These are phyloP conservation scores for Heliconius aoede DNA, from an alignment of 2,888 invertebrate species.

Conservation along the genomic window DNA sequence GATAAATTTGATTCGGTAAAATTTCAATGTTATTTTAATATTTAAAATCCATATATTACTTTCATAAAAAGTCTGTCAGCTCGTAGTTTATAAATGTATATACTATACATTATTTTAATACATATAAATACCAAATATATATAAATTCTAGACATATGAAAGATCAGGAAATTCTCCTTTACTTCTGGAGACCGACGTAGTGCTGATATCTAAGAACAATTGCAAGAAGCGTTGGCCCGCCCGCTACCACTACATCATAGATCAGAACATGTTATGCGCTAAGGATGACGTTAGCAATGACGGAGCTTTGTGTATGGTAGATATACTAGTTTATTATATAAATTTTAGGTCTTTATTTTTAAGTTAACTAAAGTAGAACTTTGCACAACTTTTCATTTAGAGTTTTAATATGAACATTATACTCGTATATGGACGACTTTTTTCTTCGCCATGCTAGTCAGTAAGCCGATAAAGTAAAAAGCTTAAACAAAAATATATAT, in stretches of 20 bases:
- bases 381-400: too few species aligned
- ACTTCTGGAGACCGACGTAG: constrained; percentile 63
- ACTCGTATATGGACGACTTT: too few species aligned
- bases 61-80: too few species aligned
- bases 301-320: constrained; percentile 58
- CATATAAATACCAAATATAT: too few species aligned
- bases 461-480: too few species aligned
- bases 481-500: too few species aligned
- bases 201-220: constrained; percentile 58
- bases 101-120: too few species aligned
- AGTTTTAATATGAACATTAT: too few species aligned
- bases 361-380: too few species aligned
- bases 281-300: constrained; percentile 60
- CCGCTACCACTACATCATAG: constrained; percentile 70
- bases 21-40: constrained; percentile 7
- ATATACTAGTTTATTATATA: neutral
- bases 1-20: constrained; percentile 62
- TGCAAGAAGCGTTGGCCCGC: constrained; percentile 69
- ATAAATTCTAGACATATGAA: constrained; percentile 30
- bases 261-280: constrained; percentile 68
- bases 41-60: neutral
- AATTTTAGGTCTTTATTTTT: neutral
- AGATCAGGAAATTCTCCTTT: constrained; percentile 57
- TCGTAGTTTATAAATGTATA: too few species aligned
- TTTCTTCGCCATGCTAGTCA: too few species aligned